Evolutionary conservation across 1,140 invertebrate species (phyloP).

Genomic region (Varroa destructor): DNA sequence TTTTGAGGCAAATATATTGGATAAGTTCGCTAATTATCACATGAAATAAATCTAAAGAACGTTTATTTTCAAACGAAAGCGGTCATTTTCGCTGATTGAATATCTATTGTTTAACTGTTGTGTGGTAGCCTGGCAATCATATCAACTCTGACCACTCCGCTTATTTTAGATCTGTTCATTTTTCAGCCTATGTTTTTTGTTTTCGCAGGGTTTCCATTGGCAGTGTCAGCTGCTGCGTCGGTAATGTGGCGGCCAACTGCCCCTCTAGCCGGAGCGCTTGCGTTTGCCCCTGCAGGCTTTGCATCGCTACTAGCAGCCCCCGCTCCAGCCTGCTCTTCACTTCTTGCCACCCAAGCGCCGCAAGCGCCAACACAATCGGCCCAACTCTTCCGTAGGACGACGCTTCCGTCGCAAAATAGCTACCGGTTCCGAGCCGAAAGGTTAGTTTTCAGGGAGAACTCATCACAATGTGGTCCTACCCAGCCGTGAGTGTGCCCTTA

Average conservation of each 20-base stretch:
- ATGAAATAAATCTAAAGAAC: no score
- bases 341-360: not conserved
- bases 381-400: conserved; percentile 9
- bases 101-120: no score
- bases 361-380: not conserved
- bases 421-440: conserved; percentile 25
- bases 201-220: conserved; percentile 9
- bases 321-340: not conserved
- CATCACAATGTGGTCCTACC: no score
- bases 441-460: not conserved
- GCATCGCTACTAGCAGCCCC: conserved; percentile 1
- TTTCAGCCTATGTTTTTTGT: not conserved
- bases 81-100: no score
- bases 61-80: no score
- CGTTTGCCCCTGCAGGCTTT: not conserved
- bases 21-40: no score
- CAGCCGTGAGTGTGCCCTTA: no score
- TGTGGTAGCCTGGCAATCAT: no score
- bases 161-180: no score
- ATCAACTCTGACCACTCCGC: no score
- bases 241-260: conserved; percentile 4
- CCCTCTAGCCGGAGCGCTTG: not conserved
- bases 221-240: conserved; percentile 5
- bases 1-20: no score
- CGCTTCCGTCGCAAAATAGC: conserved; percentile 2